These are phyloP conservation scores for Plectropomus leopardus DNA, from an alignment of 2,113 vertebrate genomes.

Conservation along the genomic window DNA sequence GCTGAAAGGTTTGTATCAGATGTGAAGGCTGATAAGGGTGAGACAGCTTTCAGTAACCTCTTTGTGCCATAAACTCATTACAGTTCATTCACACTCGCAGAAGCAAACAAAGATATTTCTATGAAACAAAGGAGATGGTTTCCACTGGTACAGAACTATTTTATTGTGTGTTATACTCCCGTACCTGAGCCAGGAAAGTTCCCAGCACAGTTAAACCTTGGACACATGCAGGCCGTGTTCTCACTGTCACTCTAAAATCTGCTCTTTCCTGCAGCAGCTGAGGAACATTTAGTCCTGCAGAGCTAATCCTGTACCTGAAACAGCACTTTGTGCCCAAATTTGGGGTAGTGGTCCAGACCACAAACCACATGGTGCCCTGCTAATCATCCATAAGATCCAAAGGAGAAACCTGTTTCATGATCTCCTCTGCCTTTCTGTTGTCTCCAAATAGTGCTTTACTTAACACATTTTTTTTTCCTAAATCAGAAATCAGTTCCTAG, in stretches of 20 bases:
- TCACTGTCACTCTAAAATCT: neutral
- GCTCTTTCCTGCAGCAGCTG: neutral
- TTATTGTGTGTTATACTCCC: neutral
- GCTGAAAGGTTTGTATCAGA: neutral
- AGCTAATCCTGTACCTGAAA: neutral
- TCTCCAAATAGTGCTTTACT: neutral
- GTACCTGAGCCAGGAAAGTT: slow-evolving; percentile 10
- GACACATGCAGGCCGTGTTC: neutral
- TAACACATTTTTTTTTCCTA: neutral
- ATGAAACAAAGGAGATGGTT: neutral
- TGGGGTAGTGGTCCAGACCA: slow-evolving; percentile 1
- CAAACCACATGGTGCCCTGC: neutral
- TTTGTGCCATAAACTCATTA: neutral
- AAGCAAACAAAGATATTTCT: slow-evolving; percentile 1
- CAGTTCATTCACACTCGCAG: neutral
- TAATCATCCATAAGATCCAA: neutral
- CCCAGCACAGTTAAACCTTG: neutral
- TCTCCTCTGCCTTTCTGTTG: neutral
- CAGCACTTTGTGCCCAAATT: neutral
- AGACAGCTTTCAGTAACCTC: neutral
- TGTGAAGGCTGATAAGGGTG: neutral
- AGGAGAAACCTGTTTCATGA: neutral
- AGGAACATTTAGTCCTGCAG: neutral
- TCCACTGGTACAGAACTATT: too few species aligned
- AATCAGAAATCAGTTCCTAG: neutral